Evolutionary conservation across 2,888 invertebrate species (phyloP).

Genomic region (Eristalis arbustorum): DNA sequence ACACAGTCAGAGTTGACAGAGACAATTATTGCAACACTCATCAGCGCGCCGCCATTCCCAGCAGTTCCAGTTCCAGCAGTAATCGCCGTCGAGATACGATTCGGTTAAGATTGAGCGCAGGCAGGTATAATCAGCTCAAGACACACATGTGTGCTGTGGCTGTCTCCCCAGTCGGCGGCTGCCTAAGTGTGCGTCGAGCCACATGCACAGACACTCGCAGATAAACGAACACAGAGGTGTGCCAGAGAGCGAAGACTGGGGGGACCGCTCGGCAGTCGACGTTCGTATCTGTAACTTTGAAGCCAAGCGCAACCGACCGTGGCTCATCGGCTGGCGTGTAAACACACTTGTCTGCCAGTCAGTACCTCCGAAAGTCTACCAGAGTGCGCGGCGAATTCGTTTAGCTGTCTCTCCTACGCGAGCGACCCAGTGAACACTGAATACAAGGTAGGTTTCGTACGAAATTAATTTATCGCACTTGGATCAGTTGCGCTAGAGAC

Average conservation of each 20-base stretch:
- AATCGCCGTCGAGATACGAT: not conserved
- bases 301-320: slow-evolving; percentile 45
- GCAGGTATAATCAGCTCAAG: slow-evolving; percentile 52
- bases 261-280: slow-evolving; percentile 29
- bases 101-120: slow-evolving; percentile 37
- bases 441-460: slow-evolving; percentile 24
- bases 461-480: not conserved
- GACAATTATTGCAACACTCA: slow-evolving; percentile 10
- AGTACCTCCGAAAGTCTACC: slow-evolving; percentile 48
- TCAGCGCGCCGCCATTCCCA: not conserved
- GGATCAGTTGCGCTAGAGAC: not conserved
- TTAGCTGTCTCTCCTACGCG: not conserved
- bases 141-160: slow-evolving; percentile 29
- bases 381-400: slow-evolving; percentile 40
- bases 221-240: slow-evolving; percentile 23
- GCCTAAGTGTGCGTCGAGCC: not conserved
- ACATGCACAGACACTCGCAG: not conserved
- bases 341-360: slow-evolving; percentile 36
- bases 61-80: not conserved
- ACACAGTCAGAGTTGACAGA: not conserved
- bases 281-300: slow-evolving; percentile 43
- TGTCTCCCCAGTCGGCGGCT: not conserved
- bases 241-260: not conserved
- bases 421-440: not conserved
- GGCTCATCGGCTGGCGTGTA: slow-evolving; percentile 58